These are phyloP conservation scores for Tenodera sinensis DNA, from an alignment of 2,888 invertebrate genomes.

Conservation along the genomic window DNA sequence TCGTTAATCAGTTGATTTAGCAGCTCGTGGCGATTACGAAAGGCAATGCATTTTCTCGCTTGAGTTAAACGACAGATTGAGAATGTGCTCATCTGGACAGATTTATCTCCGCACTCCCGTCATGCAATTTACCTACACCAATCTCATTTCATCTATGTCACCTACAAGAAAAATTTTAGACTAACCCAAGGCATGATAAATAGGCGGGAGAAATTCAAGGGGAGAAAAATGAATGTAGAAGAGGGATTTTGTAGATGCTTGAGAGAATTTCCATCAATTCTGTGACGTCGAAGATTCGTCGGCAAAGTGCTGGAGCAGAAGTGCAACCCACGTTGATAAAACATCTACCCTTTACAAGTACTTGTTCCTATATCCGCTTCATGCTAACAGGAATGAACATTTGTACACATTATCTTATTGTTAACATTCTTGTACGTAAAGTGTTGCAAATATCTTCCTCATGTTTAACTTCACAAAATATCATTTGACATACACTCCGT, in stretches of 20 bases:
- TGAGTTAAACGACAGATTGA: not conserved
- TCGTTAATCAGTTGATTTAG: too few relatives aligned
- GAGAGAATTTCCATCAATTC: not conserved
- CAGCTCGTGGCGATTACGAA: not conserved
- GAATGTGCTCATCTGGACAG: not conserved
- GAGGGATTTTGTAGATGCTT: not conserved
- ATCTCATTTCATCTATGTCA: not conserved
- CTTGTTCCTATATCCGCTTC: too few relatives aligned
- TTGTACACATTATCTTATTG: too few relatives aligned
- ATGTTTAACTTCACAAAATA: too few relatives aligned
- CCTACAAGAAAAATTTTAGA: too few relatives aligned
- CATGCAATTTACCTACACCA: not conserved
- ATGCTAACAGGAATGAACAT: too few relatives aligned
- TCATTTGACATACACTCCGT: too few relatives aligned
- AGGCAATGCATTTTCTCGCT: not conserved
- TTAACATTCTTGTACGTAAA: too few relatives aligned
- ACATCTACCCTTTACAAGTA: too few relatives aligned
- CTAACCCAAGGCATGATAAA: not conserved
- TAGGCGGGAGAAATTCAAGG: not conserved
- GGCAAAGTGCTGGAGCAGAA: not conserved
- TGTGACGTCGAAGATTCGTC: not conserved
- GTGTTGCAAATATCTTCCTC: too few relatives aligned
- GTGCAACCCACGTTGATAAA: too few relatives aligned
- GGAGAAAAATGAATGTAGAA: not conserved
- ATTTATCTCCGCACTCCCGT: not conserved